These are phyloP conservation scores for Parapristionchus giblindavisi DNA, from an alignment of 2,888 invertebrate genomes.

Conservation along the genomic window DNA sequence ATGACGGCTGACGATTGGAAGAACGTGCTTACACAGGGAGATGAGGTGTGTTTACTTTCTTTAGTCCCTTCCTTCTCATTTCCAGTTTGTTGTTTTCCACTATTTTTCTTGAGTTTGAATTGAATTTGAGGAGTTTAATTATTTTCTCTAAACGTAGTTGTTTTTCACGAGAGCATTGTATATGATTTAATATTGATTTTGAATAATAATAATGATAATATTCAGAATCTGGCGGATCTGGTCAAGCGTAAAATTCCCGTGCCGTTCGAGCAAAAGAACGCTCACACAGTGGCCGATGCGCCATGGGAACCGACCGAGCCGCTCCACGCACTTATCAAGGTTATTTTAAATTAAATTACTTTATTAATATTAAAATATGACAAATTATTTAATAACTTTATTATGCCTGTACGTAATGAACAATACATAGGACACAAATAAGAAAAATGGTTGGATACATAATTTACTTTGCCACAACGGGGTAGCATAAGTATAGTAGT, in stretches of 20 bases:
- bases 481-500: no score
- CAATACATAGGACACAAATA: background rate
- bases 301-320: slow-evolving; percentile 22
- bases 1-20: slow-evolving; percentile 6
- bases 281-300: no score
- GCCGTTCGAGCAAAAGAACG: background rate
- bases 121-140: background rate
- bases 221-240: slow-evolving; percentile 16
- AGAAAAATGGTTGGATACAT: background rate
- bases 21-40: background rate
- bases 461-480: background rate
- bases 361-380: background rate
- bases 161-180: no score
- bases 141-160: no score
- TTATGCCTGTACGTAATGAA: background rate
- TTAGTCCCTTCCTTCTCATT: no score
- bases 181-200: no score
- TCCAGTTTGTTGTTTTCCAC: background rate
- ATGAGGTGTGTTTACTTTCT: slow-evolving; percentile 9
- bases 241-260: background rate
- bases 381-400: slow-evolving; percentile 1
- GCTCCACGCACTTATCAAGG: slow-evolving; percentile 12
- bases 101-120: background rate
- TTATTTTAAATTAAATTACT: no score
- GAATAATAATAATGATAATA: background rate